Conservation (phyloP, 1,140 invertebrate species). For the Aphaenogaster ashmeadi region DNA sequence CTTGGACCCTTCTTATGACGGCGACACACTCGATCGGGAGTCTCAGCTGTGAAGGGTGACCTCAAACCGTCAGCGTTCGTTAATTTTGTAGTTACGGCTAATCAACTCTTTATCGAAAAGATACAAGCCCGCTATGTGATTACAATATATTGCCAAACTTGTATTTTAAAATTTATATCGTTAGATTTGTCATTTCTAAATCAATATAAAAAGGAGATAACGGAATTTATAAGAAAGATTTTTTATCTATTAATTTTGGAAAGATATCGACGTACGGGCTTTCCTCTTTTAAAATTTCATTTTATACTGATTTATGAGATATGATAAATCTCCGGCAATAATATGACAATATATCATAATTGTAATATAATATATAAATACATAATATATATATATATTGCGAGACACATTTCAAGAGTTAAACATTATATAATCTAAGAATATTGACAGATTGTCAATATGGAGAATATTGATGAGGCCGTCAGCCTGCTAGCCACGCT, state of each 20-base stretch:
- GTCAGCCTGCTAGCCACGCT: not conserved
- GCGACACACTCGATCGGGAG: conserved; percentile 7
- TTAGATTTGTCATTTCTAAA: conserved; percentile 7
- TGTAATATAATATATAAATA: not conserved
- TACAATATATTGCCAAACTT: not conserved
- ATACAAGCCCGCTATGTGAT: not conserved
- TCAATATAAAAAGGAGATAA: not conserved
- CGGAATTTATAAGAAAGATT: not conserved
- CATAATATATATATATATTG: too few species aligned
- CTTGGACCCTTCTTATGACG: conserved; percentile 38
- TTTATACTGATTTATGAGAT: not conserved
- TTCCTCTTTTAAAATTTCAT: conserved; percentile 10
- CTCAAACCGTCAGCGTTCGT: not conserved
- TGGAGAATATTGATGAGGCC: conserved; percentile 28
- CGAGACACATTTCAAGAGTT: not conserved
- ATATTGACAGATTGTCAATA: conserved; percentile 49
- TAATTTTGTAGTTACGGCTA: not conserved
- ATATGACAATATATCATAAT: not conserved
- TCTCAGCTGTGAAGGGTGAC: conserved; percentile 14
- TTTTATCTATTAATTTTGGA: not conserved
- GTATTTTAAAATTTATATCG: not conserved
- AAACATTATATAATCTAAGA: conserved; percentile 4
- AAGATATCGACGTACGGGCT: not conserved
- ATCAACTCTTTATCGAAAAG: not conserved
- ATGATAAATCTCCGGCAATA: not conserved